Percentiles rank a stretch among this genome's conserved stretches.
These are phyloP conservation scores for Stegostoma tigrinum DNA, from an alignment of 2,113 vertebrate species.

Conservation along the genomic window DNA sequence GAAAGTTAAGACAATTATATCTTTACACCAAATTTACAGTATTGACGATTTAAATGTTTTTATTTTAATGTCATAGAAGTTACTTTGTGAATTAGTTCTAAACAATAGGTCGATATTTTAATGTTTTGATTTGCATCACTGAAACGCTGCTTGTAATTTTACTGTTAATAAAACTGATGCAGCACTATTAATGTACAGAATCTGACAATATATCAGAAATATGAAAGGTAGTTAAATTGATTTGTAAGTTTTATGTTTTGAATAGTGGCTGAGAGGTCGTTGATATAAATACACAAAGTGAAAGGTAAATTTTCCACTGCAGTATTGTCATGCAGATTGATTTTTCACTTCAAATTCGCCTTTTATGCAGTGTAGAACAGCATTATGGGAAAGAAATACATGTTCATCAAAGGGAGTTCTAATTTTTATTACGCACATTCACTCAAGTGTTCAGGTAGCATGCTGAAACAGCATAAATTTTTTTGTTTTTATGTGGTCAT, in stretches of 20 bases:
- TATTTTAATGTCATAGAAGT: neutral
- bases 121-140: neutral
- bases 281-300: too few species aligned
- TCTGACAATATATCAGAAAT: neutral
- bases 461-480: neutral
- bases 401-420: neutral
- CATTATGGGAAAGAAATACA: neutral
- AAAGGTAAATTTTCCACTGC: neutral
- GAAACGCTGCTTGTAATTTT: neutral
- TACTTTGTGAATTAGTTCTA: neutral
- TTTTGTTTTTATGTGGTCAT: neutral
- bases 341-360: neutral
- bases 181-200: neutral
- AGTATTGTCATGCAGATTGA: neutral
- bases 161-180: neutral
- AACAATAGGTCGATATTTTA: neutral
- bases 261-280: too few species aligned
- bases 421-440: neutral
- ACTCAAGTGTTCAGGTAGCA: neutral
- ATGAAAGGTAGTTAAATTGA: neutral
- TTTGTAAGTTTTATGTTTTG: neutral
- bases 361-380: neutral
- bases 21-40: neutral
- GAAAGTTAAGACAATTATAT: neutral
- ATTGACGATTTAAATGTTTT: neutral